Conservation (phyloP, 2,888 invertebrate species). For the Diogma glabrata region DNA sequence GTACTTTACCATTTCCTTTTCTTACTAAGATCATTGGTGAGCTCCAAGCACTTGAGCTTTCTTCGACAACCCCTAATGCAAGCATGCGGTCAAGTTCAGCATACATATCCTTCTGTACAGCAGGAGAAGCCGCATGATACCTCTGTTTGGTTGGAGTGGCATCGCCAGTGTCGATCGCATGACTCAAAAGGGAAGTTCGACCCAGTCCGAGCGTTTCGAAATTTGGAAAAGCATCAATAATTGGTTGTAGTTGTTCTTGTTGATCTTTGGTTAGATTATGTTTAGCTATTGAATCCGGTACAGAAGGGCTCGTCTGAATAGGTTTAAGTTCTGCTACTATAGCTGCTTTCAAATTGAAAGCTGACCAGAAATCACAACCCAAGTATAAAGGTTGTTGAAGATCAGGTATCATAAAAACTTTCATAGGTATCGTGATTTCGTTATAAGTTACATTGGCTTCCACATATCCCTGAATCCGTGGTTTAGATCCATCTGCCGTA, state of each 20-base stretch:
- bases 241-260: not conserved
- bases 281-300: too few species aligned
- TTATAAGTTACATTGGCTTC: not conserved
- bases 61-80: not conserved
- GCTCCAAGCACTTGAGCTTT: slow-evolving; percentile 1
- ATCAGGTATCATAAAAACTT: not conserved
- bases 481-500: not conserved
- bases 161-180: not conserved
- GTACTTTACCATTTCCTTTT: not conserved
- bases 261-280: not conserved
- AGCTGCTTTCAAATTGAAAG: not conserved
- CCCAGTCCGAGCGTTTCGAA: not conserved
- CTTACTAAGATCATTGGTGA: not conserved
- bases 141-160: not conserved
- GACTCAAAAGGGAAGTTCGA: not conserved
- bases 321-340: too few species aligned
- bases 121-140: not conserved
- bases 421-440: not conserved
- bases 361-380: not conserved
- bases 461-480: not conserved
- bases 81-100: not conserved
- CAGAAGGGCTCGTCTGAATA: too few species aligned
- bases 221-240: not conserved
- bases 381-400: not conserved
- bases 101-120: not conserved